Percentiles rank a stretch among this genome's conserved stretches.
These are phyloP conservation scores for Epinephelus cyanopodus DNA, from an alignment of 2,113 vertebrate species.

Conservation along the genomic window DNA sequence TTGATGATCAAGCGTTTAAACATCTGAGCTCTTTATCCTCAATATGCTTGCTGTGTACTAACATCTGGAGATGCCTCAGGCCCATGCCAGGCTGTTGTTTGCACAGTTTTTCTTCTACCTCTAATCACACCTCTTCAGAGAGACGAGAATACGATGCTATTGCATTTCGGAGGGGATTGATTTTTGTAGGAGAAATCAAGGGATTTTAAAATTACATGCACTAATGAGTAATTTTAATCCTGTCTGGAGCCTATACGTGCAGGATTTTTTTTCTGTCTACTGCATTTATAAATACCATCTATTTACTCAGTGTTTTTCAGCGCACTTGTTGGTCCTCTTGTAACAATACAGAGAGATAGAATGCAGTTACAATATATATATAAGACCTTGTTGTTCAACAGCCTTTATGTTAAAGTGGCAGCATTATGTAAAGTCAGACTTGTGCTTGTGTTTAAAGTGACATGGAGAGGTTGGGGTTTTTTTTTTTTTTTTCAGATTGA, in stretches of 20 bases:
- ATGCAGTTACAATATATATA: not conserved
- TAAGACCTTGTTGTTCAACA: not conserved
- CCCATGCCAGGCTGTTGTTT: constrained; percentile 38
- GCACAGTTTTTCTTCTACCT: constrained; percentile 8
- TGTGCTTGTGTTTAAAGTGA: too few relatives aligned
- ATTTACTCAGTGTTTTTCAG: not conserved
- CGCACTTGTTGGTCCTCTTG: too few relatives aligned
- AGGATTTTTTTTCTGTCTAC: not conserved
- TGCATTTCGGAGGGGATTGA: not conserved
- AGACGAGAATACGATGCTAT: not conserved
- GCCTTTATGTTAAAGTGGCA: not conserved
- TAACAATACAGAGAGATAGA: not conserved
- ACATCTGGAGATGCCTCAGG: constrained; percentile 55
- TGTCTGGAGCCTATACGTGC: not conserved
- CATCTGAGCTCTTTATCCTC: constrained; percentile 32
- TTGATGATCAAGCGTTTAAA: constrained; percentile 2
- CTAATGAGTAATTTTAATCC: not conserved
- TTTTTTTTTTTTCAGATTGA: not conserved
- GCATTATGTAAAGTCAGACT: too few relatives aligned
- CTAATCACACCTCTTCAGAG: constrained; percentile 24
- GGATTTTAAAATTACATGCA: constrained; percentile 11
- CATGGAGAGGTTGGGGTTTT: too few relatives aligned
- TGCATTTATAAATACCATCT: not conserved
- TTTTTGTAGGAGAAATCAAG: not conserved
- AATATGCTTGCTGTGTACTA: constrained; percentile 26